Evolutionary conservation across 2,113 vertebrate species (phyloP).

Genomic region (Ahaetulla prasina): DNA sequence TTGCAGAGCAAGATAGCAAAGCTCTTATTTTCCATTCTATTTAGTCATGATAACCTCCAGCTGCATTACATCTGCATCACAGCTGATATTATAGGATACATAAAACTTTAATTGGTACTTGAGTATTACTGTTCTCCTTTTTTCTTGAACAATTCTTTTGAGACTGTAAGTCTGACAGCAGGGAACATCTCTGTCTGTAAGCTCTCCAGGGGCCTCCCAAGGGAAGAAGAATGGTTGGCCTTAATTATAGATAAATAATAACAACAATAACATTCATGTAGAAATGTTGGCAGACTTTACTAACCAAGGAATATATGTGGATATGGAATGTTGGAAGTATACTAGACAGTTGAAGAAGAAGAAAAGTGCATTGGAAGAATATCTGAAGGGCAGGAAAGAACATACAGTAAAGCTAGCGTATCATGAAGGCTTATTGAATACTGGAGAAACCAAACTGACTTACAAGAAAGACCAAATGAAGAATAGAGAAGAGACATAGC

Average conservation of each 20-base stretch:
- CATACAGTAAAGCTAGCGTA: not conserved
- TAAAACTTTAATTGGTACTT: not conserved
- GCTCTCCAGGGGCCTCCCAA: not conserved
- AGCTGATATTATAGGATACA: not conserved
- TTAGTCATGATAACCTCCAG: not conserved
- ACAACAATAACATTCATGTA: not conserved
- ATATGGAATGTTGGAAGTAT: not conserved
- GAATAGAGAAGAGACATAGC: not conserved
- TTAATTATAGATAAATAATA: not conserved
- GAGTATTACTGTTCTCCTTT: not conserved
- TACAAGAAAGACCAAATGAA: not conserved
- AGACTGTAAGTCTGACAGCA: not conserved
- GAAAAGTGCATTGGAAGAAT: not conserved
- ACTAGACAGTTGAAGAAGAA: not conserved
- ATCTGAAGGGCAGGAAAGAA: not conserved
- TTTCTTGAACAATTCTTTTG: not conserved
- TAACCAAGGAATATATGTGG: not conserved
- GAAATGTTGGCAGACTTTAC: not conserved
- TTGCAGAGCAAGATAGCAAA: not conserved
- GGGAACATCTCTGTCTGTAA: not conserved
- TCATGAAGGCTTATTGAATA: not conserved
- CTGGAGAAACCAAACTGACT: not conserved
- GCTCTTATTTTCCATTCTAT: not conserved
- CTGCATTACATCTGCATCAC: not conserved
- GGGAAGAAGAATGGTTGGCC: not conserved